Percentiles rank a stretch among this genome's conserved stretches.
Evolutionary conservation across 2,797 vertebrate genomes (phyloP).

Genomic region (Alca torda): DNA sequence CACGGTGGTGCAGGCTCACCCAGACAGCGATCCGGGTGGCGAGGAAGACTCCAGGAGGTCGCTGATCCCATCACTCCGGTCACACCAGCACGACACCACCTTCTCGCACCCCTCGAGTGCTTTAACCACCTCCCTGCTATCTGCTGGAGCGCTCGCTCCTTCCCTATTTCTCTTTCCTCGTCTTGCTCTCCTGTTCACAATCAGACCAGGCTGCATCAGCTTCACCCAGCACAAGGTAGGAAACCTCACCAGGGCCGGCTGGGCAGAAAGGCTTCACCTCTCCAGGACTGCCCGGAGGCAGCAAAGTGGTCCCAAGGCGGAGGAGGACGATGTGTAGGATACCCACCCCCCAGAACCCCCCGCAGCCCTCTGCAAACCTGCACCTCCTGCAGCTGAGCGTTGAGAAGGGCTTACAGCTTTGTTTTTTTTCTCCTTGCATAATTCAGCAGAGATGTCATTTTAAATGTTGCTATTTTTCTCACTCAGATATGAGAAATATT

Average conservation of each 20-base stretch:
- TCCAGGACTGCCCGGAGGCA: neutral
- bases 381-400: fast-evolving
- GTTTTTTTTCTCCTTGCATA: neutral
- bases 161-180: neutral
- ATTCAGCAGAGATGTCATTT: neutral
- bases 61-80: fast-evolving
- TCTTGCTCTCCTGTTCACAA: neutral
- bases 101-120: fast-evolving
- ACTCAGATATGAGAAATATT: conserved; percentile 51
- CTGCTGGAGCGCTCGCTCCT: neutral
- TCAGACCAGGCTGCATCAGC: neutral
- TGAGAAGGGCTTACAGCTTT: neutral
- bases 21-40: fast-evolving
- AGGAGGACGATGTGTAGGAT: neutral
- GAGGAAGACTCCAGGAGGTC: neutral
- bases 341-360: fast-evolving
- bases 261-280: neutral
- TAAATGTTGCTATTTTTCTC: conserved; percentile 45
- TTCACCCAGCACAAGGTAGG: neutral
- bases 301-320: neutral
- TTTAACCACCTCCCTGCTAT: neutral
- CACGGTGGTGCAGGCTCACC: fast-evolving
- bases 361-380: neutral
- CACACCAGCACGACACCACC: neutral
- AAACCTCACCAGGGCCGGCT: fast-evolving